Evolutionary conservation across 2,797 vertebrate species (phyloP).

Genomic region (Arctocebus calabarensis): DNA sequence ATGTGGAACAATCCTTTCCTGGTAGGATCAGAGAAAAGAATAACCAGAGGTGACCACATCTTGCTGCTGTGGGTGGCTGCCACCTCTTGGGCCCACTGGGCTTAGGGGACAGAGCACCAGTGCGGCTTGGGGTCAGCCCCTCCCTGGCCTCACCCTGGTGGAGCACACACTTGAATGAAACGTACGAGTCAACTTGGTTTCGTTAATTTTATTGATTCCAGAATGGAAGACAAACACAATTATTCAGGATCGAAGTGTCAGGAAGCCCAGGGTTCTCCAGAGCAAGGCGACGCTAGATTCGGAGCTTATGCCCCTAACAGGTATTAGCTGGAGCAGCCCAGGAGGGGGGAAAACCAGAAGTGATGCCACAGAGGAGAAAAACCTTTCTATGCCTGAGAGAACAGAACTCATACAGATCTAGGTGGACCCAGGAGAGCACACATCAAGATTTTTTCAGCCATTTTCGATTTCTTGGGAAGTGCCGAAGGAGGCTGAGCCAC

Average conservation of each 20-base stretch:
- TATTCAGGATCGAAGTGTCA: neutral
- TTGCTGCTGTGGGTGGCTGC: neutral
- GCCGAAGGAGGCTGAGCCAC: neutral
- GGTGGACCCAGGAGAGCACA: rapidly evolving
- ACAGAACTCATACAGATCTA: neutral
- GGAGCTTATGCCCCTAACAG: neutral
- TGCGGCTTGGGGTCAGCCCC: too few species aligned
- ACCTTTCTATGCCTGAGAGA: neutral
- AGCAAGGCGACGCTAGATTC: rapidly evolving
- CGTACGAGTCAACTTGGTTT: neutral
- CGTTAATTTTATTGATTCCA: neutral
- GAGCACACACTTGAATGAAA: neutral
- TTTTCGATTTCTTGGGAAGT: neutral
- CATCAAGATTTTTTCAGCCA: neutral
- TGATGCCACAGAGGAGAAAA: neutral
- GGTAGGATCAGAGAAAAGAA: neutral
- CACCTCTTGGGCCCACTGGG: too few species aligned
- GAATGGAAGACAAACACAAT: neutral
- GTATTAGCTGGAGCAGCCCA: neutral
- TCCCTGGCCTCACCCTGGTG: too few species aligned
- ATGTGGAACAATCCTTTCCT: neutral
- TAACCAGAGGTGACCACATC: rapidly evolving
- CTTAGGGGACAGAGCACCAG: too few species aligned
- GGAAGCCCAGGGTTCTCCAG: neutral
- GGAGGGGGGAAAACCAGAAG: neutral